phyloP scores from a whole-genome alignment of 2,113 vertebrate genomes.

The Candoia aspera region DNA sequence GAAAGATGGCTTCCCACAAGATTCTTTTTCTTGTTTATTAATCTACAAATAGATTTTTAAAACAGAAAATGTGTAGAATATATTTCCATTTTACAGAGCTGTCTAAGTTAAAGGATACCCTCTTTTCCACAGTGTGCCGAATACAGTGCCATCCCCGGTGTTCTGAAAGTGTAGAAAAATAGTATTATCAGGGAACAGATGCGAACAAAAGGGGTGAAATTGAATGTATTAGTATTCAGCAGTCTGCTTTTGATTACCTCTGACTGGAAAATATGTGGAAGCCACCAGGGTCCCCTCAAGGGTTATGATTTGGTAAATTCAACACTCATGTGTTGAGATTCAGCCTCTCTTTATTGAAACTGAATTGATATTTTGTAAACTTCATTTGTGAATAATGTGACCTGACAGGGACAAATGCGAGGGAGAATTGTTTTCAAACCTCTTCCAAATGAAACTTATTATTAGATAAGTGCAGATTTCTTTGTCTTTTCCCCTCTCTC shows the following conservation, averaged over 20 bases:
- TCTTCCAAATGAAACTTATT: slow-evolving; percentile 99
- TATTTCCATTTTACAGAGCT: slow-evolving; percentile 49
- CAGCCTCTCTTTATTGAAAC: slow-evolving; percentile 88
- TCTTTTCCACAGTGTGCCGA: rapidly evolving
- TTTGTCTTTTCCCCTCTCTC: slow-evolving; percentile 83
- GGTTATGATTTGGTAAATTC: slow-evolving; percentile 84
- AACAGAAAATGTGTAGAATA: slow-evolving; percentile 44
- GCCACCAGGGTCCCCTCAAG: slow-evolving; percentile 91
- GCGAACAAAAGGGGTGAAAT: slow-evolving; percentile 94
- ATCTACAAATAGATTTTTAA: slow-evolving; percentile 59
- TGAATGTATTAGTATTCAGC: slow-evolving; percentile 91
- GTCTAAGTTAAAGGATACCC: slow-evolving; percentile 28
- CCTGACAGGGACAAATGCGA: slow-evolving; percentile 99
- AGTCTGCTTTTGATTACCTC: slow-evolving; percentile 94
- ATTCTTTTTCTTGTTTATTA: slow-evolving; percentile 6
- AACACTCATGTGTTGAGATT: slow-evolving; percentile 80
- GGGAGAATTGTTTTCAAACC: slow-evolving; percentile 98
- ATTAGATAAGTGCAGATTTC: slow-evolving; percentile 94
- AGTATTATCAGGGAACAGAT: slow-evolving; percentile 86
- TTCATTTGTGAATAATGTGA: slow-evolving; percentile 99
- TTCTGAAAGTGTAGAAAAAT: slow-evolving; percentile 83
- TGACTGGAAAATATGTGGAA: slow-evolving; percentile 89
- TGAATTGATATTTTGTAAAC: slow-evolving; percentile 99
- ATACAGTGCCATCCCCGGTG: slow-evolving; percentile 60
- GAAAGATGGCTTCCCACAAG: neutral